A percentile compares a stretch with the other conserved stretches of the same genome.
These are phyloP conservation scores for Agrochola litura DNA, from an alignment of 2,888 invertebrate species.

Conservation along the genomic window DNA sequence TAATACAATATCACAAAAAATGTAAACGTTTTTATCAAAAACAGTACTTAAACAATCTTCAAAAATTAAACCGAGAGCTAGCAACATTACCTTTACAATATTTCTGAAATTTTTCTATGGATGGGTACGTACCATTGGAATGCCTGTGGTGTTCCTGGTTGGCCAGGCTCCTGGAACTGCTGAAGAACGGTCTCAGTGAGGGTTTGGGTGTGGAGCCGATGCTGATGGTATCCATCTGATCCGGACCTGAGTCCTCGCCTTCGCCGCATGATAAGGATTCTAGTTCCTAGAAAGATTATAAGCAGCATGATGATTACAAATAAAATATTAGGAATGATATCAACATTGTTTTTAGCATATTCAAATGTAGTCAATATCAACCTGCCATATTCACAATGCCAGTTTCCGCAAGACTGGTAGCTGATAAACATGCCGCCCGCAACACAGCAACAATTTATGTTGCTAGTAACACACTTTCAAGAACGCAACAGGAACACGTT, in stretches of 20 bases:
- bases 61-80: conserved; percentile 68
- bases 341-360: neutral
- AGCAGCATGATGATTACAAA: neutral
- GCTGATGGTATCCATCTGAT: conserved; percentile 97
- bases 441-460: neutral
- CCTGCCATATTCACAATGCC: neutral
- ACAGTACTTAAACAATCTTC: conserved; percentile 45
- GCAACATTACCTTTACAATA: conserved; percentile 36
- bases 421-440: too few relatives aligned
- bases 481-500: neutral
- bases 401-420: neutral
- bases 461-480: neutral
- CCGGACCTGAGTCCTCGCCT: conserved; percentile 97
- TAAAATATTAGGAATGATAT: neutral
- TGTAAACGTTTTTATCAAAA: conserved; percentile 40
- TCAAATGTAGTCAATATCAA: neutral
- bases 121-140: conserved; percentile 82
- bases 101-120: conserved; percentile 36
- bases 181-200: conserved; percentile 98
- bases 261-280: conserved; percentile 97
- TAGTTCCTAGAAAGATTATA: conserved; percentile 93
- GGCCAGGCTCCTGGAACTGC: conserved; percentile 95
- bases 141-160: conserved; percentile 88
- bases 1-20: conserved; percentile 52
- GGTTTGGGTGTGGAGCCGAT: conserved; percentile 99